Evolutionary conservation across 1,140 invertebrate species (phyloP).

Genomic region (Helicorthomorpha holstii): DNA sequence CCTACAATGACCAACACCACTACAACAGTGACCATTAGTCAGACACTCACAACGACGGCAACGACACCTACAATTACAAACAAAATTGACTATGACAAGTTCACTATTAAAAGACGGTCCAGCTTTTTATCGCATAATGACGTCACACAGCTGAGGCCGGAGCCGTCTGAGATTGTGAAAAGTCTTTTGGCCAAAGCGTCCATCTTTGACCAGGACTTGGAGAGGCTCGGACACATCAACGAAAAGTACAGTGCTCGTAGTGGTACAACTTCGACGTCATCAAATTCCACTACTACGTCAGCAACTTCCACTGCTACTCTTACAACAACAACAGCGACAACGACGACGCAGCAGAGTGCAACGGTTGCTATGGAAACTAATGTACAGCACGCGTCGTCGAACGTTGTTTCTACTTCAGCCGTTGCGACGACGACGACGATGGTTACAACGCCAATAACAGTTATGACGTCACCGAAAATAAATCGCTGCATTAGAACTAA

Average conservation of each 20-base stretch:
- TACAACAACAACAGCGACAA: slow-evolving; percentile 12
- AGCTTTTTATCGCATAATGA: slow-evolving; percentile 11
- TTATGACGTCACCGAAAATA: slow-evolving; percentile 7
- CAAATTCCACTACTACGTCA: slow-evolving; percentile 12
- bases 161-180: slow-evolving; percentile 86
- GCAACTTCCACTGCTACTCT: slow-evolving; percentile 23
- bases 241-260: slow-evolving; percentile 64
- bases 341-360: slow-evolving; percentile 11
- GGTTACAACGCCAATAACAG: not conserved
- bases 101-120: slow-evolving; percentile 30
- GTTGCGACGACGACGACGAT: too few relatives aligned
- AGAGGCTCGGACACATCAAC: slow-evolving; percentile 70
- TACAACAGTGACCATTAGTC: not conserved
- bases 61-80: slow-evolving; percentile 16
- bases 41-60: slow-evolving; percentile 8
- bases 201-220: slow-evolving; percentile 89
- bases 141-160: slow-evolving; percentile 10
- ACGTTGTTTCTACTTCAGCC: slow-evolving; percentile 10
- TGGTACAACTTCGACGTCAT: too few relatives aligned
- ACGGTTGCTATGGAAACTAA: slow-evolving; percentile 15
- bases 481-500: slow-evolving; percentile 21
- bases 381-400: too few relatives aligned
- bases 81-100: slow-evolving; percentile 33
- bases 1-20: not conserved
- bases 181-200: slow-evolving; percentile 76